A percentile compares a stretch with the other conserved stretches of the same genome.
phyloP scores from a whole-genome alignment of 2,888 invertebrate genomes.

The Linnaemya vulpina region DNA sequence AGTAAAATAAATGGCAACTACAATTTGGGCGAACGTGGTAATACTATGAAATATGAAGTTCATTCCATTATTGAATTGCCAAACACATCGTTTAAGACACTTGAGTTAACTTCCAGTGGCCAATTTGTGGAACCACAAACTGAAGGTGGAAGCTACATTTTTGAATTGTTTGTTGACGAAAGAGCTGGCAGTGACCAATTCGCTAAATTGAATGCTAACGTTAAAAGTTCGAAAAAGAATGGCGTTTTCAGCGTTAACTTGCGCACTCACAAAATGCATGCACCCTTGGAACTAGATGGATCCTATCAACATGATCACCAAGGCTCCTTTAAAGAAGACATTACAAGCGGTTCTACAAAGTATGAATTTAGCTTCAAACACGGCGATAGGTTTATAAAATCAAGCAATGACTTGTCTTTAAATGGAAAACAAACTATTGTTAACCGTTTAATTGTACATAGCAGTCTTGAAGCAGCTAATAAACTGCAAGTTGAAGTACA shows the following conservation, averaged over 20 bases:
- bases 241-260: conserved; percentile 76
- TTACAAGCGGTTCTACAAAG: conserved; percentile 74
- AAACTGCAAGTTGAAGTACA: conserved; percentile 84
- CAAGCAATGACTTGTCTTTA: conserved; percentile 78
- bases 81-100: conserved; percentile 84
- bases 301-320: conserved; percentile 75
- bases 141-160: conserved; percentile 70
- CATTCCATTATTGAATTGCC: conserved; percentile 84
- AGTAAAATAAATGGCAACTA: conserved; percentile 83
- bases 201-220: conserved; percentile 73
- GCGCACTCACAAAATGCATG: conserved; percentile 73
- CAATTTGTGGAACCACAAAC: conserved; percentile 78
- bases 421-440: conserved; percentile 81
- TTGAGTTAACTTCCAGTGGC: conserved; percentile 79
- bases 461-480: conserved; percentile 84
- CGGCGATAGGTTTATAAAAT: conserved; percentile 82
- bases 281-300: conserved; percentile 77
- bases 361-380: conserved; percentile 74
- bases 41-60: conserved; percentile 83
- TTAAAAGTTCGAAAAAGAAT: conserved; percentile 75
- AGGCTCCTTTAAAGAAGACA: conserved; percentile 73
- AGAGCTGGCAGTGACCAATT: conserved; percentile 75
- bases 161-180: conserved; percentile 75
- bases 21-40: conserved; percentile 78
- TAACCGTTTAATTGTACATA: conserved; percentile 82